phyloP scores from a whole-genome alignment of 2,888 invertebrate species.

The Metacarcinus magister region DNA sequence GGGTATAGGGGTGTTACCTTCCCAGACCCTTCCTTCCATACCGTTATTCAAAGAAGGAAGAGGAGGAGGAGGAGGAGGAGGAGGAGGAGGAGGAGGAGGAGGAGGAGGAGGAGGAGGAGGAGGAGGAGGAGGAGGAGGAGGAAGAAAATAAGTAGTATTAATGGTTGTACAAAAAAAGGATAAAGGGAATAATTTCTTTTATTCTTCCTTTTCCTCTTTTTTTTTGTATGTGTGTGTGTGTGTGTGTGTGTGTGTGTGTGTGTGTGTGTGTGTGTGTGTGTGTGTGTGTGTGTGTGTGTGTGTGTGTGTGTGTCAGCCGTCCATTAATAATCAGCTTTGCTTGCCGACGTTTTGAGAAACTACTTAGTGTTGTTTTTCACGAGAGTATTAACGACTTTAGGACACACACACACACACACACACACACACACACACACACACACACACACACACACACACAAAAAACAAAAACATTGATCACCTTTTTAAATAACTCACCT shows the following conservation, averaged over 20 bases:
- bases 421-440: constrained; percentile 31
- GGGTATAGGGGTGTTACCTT: background rate
- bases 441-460: background rate
- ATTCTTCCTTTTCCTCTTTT: background rate
- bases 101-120: constrained; percentile 3
- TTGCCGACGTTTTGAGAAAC: constrained; percentile 11
- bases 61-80: background rate
- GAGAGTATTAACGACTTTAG: background rate
- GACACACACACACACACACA: constrained; percentile 33
- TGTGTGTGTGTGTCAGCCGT: background rate
- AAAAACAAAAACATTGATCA: too few species aligned
- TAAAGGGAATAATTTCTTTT: too few species aligned
- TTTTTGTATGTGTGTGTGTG: background rate
- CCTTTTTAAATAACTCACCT: too few species aligned
- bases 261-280: background rate
- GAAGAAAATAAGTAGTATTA: background rate
- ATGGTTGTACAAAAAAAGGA: too few species aligned
- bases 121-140: background rate
- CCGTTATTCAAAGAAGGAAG: background rate
- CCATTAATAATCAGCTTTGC: constrained; percentile 4
- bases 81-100: background rate
- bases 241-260: too few species aligned
- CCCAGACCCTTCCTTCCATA: background rate
- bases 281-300: constrained; percentile 6
- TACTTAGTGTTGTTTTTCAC: background rate